Percentiles rank a stretch among this genome's conserved stretches.
Conservation (phyloP, 1,140 invertebrate species). For the Achatina immaculata region DNA sequence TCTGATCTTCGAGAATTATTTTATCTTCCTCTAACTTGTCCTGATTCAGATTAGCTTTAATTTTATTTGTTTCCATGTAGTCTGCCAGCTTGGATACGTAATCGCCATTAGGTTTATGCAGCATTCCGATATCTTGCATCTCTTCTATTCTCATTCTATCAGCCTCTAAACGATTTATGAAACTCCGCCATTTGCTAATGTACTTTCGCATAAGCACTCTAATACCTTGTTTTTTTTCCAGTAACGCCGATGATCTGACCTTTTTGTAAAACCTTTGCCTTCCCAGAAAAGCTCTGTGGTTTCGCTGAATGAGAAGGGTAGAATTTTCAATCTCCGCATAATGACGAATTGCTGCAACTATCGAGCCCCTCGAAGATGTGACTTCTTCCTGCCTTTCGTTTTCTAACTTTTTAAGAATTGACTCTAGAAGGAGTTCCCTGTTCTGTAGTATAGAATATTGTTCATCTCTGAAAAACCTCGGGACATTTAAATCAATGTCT, state of each 20-base stretch:
- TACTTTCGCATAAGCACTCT: not conserved
- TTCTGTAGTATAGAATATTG: not conserved
- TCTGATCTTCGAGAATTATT: not conserved
- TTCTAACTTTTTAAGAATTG: not conserved
- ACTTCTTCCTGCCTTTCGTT: too few relatives aligned
- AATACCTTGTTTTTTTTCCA: not conserved
- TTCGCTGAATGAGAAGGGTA: slow-evolving; percentile 17
- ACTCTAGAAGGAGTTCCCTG: not conserved
- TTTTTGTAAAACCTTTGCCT: not conserved
- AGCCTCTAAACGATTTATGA: not conserved
- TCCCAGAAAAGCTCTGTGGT: slow-evolving; percentile 20
- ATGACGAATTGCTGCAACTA: too few relatives aligned
- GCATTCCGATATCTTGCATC: slow-evolving; percentile 4
- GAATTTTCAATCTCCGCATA: too few relatives aligned
- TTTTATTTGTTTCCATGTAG: not conserved
- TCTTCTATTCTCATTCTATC: not conserved
- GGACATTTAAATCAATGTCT: not conserved
- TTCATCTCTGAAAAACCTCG: slow-evolving; percentile 7
- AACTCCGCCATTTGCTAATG: not conserved
- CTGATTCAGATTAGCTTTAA: not conserved
- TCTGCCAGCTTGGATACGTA: not conserved
- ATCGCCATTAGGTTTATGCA: not conserved
- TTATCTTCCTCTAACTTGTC: not conserved
- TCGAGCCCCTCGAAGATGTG: too few relatives aligned
- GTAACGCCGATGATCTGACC: not conserved